Conservation (phyloP, 2,888 invertebrate genomes). For the Vandiemenella viatica region DNA sequence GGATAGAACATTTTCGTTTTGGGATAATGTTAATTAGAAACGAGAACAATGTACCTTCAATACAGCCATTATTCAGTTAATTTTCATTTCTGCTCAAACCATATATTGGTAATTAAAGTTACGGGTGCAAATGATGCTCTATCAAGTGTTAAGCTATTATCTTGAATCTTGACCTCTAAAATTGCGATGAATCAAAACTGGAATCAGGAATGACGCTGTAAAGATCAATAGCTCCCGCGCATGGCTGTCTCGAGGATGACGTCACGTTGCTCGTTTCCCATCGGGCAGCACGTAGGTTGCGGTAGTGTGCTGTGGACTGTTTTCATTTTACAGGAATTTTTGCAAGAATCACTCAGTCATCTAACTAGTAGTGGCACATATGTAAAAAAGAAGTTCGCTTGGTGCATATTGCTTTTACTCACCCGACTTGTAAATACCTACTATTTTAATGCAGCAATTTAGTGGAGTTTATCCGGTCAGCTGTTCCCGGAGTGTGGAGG, state of each 20-base stretch:
- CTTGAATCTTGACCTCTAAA: slow-evolving; percentile 10
- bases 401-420: no score
- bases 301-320: slow-evolving; percentile 17
- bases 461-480: slow-evolving; percentile 12
- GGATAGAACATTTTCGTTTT: no score
- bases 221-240: slow-evolving; percentile 18
- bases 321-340: slow-evolving; percentile 13
- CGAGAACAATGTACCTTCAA: no score
- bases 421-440: no score
- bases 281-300: slow-evolving; percentile 16
- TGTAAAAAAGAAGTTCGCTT: no score
- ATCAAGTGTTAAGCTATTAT: no score
- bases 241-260: slow-evolving; percentile 15
- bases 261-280: slow-evolving; percentile 14
- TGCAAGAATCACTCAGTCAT: slow-evolving; percentile 3
- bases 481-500: slow-evolving; percentile 12
- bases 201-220: slow-evolving; percentile 2
- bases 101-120: no score
- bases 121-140: no score
- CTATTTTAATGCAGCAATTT: slow-evolving; percentile 1
- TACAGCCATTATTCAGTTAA: no score
- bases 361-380: slow-evolving; percentile 9
- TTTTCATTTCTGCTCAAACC: no score
- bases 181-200: slow-evolving; percentile 7
- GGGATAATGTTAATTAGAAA: no score